A percentile compares a stretch with the other conserved stretches of the same genome.
These are phyloP conservation scores for Pocillopora verrucosa DNA, from an alignment of 64 coral and sea anemone genomes.

Conservation along the genomic window DNA sequence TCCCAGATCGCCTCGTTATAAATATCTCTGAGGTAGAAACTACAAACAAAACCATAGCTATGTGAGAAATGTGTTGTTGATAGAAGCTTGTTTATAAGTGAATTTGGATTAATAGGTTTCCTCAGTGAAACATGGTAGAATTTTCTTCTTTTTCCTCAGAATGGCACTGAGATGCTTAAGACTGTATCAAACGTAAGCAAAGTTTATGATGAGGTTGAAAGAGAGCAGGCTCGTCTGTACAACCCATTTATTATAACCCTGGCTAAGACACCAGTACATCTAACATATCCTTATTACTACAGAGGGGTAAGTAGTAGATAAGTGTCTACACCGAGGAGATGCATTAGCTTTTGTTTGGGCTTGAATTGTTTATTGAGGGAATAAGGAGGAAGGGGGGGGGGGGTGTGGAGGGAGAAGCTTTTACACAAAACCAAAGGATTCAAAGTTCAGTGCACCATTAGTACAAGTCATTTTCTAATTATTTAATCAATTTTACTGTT, in stretches of 20 bases:
- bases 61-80: too few species aligned
- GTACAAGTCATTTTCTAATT: neutral
- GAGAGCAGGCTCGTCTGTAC: conserved; percentile 82
- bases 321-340: too few species aligned
- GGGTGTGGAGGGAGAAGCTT: too few species aligned
- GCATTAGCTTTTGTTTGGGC: too few species aligned
- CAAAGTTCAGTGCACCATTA: too few species aligned
- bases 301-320: conserved; percentile 61
- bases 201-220: conserved; percentile 79
- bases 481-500: neutral
- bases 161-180: conserved; percentile 90
- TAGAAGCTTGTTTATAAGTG: too few species aligned
- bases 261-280: conserved; percentile 80
- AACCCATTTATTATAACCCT: conserved; percentile 95
- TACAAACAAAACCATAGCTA: too few species aligned
- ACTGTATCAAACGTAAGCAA: conserved; percentile 87
- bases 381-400: neutral
- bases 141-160: conserved; percentile 43
- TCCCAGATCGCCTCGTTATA: too few species aligned
- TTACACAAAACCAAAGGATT: too few species aligned
- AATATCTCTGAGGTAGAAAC: too few species aligned
- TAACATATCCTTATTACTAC: conserved; percentile 90
- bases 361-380: neutral
- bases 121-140: neutral
- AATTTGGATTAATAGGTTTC: too few species aligned